These are phyloP conservation scores for Anser cygnoides DNA, from an alignment of 2,113 vertebrate species.

Conservation along the genomic window DNA sequence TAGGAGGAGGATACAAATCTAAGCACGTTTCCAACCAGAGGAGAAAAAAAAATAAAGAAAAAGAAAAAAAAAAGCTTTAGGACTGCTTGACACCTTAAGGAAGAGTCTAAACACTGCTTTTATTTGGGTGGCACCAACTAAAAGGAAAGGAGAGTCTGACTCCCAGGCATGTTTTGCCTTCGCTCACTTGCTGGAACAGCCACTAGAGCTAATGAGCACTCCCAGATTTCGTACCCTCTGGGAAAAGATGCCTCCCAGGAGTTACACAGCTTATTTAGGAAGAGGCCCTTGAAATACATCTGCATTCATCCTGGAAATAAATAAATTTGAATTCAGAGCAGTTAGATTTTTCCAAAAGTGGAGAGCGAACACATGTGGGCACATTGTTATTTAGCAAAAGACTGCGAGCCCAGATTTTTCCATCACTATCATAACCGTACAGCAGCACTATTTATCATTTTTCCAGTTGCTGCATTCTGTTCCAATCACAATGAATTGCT, in stretches of 20 bases:
- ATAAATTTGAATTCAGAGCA: background rate
- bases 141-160: background rate
- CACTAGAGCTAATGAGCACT: background rate
- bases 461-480: slow-evolving; percentile 44
- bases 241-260: background rate
- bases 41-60: too few species aligned
- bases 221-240: background rate
- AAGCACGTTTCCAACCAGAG: background rate
- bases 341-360: background rate
- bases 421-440: slow-evolving; percentile 8
- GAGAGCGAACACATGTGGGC: background rate
- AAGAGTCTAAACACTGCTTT: background rate
- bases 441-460: slow-evolving; percentile 61
- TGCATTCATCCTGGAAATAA: background rate
- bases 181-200: background rate
- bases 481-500: slow-evolving; percentile 58
- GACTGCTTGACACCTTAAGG: background rate
- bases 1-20: background rate
- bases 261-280: background rate
- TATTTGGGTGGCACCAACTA: background rate
- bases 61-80: background rate
- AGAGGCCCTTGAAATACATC: background rate
- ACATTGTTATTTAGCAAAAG: background rate
- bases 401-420: slow-evolving; percentile 35
- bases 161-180: background rate